Conservation (phyloP, 92 coral and sea anemone genomes). For the Actinernus sp. region DNA sequence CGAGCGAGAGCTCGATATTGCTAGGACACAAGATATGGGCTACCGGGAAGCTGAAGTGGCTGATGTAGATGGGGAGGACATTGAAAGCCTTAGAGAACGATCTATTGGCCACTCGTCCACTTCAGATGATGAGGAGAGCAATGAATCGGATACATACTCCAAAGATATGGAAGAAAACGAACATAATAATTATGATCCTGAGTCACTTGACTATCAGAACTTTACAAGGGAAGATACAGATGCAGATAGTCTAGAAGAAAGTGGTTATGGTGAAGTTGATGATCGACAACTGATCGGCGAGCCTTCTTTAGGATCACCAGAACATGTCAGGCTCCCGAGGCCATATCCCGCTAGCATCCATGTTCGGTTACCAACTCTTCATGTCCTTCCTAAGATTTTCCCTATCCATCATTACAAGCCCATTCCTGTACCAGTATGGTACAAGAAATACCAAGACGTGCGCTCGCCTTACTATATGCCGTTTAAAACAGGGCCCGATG, state of each 20-base stretch:
- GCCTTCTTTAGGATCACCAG: background rate
- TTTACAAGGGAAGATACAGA: background rate
- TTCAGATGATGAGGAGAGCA: background rate
- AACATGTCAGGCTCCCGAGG: constrained; percentile 20
- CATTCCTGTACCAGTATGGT: constrained; percentile 40
- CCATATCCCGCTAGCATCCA: constrained; percentile 56
- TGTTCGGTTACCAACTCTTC: constrained; percentile 23
- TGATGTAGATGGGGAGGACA: background rate
- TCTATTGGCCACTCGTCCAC: constrained; percentile 5
- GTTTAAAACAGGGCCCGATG: constrained; percentile 52
- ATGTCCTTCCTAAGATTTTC: constrained; percentile 26
- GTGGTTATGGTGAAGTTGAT: background rate
- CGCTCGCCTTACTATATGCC: constrained; percentile 67
- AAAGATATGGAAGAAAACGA: background rate
- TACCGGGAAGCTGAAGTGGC: constrained; percentile 23
- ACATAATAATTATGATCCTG: background rate
- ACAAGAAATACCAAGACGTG: constrained; percentile 35
- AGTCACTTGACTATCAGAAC: background rate
- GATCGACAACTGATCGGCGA: constrained; percentile 1
- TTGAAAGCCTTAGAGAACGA: constrained; percentile 9
- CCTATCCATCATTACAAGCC: constrained; percentile 37
- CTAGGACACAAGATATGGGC: constrained; percentile 21
- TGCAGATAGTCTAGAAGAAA: background rate
- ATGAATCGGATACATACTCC: background rate
- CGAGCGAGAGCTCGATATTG: constrained; percentile 21